phyloP scores from a whole-genome alignment of 2,797 vertebrate genomes.

The Myripristis murdjan region DNA sequence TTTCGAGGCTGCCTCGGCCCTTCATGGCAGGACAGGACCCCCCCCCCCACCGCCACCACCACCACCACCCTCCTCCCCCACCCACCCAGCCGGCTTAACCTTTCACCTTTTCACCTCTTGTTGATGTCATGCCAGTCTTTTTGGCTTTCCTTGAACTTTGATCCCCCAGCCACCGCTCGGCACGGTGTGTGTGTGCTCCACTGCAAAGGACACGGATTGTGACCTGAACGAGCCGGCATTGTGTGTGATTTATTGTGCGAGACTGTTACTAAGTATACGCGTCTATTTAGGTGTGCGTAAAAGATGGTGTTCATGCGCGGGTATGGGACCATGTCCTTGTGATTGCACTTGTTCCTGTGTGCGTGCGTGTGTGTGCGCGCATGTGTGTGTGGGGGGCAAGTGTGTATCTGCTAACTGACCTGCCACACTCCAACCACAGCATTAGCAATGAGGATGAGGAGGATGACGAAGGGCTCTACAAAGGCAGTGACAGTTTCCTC shows the following conservation, averaged over 20 bases:
- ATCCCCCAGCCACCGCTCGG: constrained; percentile 9
- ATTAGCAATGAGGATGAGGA: constrained; percentile 95
- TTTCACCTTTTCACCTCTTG: constrained; percentile 60
- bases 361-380: neutral
- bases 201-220: constrained; percentile 57
- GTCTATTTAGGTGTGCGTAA: constrained; percentile 77
- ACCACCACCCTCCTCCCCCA: neutral
- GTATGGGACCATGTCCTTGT: constrained; percentile 68
- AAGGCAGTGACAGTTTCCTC: constrained; percentile 96
- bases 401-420: constrained; percentile 80
- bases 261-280: constrained; percentile 74
- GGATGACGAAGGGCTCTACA: constrained; percentile 95
- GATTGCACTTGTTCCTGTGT: constrained; percentile 28
- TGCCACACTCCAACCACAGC: constrained; percentile 95
- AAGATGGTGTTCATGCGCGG: constrained; percentile 54
- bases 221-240: constrained; percentile 37
- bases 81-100: constrained; percentile 54
- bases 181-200: constrained; percentile 28
- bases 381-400: constrained; percentile 16
- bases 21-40: constrained; percentile 41
- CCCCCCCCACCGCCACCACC: neutral
- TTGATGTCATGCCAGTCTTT: constrained; percentile 63
- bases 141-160: constrained; percentile 63
- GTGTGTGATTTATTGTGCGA: constrained; percentile 71
- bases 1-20: constrained; percentile 31